Percentiles rank a stretch among this genome's conserved stretches.
phyloP scores from a whole-genome alignment of 2,888 invertebrate genomes.

The Mesorhabditis sp. region DNA sequence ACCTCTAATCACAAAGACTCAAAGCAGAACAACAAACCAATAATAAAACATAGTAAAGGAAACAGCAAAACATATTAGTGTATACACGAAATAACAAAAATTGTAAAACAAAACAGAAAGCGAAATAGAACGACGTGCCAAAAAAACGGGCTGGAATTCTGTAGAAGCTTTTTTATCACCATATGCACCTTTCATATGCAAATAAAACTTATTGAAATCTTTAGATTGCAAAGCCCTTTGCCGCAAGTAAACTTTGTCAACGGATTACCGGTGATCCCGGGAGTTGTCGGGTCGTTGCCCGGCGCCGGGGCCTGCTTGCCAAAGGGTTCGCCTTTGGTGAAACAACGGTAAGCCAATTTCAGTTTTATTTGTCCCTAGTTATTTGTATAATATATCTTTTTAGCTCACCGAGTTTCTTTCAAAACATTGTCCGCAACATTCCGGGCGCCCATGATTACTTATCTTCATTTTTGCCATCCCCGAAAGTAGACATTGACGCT shows the following conservation, averaged over 20 bases:
- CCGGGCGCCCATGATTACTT: constrained; percentile 47
- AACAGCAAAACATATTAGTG: no score
- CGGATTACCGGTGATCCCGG: constrained; percentile 44
- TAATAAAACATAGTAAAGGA: no score
- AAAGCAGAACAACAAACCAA: no score
- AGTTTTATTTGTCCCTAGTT: no score
- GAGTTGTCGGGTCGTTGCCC: constrained; percentile 40
- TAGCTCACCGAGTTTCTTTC: constrained; percentile 44
- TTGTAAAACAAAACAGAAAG: no score
- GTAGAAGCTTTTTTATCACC: no score
- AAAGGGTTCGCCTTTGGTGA: constrained; percentile 35
- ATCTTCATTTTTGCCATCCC: constrained; percentile 36
- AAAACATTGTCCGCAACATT: constrained; percentile 43
- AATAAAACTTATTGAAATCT: not conserved
- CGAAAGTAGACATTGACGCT: constrained; percentile 29
- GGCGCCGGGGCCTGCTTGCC: constrained; percentile 47
- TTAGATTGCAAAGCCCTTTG: constrained; percentile 15
- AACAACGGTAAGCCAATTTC: not conserved
- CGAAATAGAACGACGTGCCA: no score
- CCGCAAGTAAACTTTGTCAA: constrained; percentile 38
- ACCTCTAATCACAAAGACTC: not conserved
- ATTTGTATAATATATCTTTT: not conserved
- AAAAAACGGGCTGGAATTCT: no score
- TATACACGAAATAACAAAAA: no score
- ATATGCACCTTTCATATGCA: not conserved